Conservation (phyloP, 2,888 invertebrate species). For the Steinernema hermaphroditum region DNA sequence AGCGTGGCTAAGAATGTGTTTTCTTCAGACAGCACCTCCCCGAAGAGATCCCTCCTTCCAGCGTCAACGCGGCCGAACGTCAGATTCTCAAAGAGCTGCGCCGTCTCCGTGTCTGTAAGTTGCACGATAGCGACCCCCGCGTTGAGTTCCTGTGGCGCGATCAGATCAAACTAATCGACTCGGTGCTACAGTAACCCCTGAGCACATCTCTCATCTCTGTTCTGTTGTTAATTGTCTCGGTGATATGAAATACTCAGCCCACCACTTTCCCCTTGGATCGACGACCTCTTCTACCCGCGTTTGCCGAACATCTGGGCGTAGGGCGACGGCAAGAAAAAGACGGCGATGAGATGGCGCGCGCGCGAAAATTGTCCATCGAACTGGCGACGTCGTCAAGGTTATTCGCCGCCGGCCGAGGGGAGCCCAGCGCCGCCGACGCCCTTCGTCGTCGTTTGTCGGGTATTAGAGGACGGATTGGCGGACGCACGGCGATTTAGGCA, state of each 20-base stretch:
- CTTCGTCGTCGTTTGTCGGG: neutral
- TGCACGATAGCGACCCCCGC: slow-evolving; percentile 22
- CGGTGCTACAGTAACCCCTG: slow-evolving; percentile 12
- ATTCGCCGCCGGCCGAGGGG: neutral
- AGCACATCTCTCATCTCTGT: neutral
- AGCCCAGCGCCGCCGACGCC: neutral
- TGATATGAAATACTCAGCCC: neutral
- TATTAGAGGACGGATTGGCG: no score
- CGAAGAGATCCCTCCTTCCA: neutral
- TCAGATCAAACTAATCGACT: slow-evolving; percentile 26
- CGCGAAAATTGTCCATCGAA: slow-evolving; percentile 18
- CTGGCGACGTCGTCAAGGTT: slow-evolving; percentile 9
- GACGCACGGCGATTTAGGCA: no score
- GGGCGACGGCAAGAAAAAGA: neutral
- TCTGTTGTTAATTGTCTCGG: slow-evolving; percentile 14
- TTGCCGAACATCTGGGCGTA: slow-evolving; percentile 17
- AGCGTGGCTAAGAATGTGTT: neutral
- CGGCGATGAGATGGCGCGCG: no score
- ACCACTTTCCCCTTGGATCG: neutral
- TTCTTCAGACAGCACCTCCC: neutral
- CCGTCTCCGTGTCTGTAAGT: slow-evolving; percentile 23
- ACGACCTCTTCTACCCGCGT: neutral
- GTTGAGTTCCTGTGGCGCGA: slow-evolving; percentile 28
- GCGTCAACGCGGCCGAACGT: neutral
- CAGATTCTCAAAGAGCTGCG: slow-evolving; percentile 7